phyloP scores from a whole-genome alignment of 2,113 vertebrate species.

The Dromiciops gliroides region DNA sequence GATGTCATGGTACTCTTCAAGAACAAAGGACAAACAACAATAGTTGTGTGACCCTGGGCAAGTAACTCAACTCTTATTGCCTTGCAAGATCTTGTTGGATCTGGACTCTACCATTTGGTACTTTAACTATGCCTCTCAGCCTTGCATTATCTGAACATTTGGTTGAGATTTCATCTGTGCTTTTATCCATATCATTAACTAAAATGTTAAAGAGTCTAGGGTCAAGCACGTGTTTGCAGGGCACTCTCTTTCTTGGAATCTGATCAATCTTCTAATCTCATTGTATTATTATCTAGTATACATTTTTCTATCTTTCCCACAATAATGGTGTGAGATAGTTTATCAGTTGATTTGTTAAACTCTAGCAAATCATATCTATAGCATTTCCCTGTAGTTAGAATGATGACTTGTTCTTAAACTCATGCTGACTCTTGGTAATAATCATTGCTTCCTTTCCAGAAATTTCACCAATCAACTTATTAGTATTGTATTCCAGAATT shows the following conservation, averaged over 20 bases:
- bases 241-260: background rate
- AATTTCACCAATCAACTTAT: no score
- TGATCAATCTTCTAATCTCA: background rate
- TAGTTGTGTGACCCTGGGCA: no score
- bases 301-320: background rate
- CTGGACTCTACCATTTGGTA: background rate
- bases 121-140: background rate
- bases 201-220: background rate
- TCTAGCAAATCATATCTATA: no score
- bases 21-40: no score
- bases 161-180: background rate
- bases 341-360: no score
- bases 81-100: background rate
- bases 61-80: no score
- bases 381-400: no score
- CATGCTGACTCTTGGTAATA: no score
- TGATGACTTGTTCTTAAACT: no score
- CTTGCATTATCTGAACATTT: background rate
- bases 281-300: background rate
- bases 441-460: no score
- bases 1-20: no score
- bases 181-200: background rate
- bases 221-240: background rate
- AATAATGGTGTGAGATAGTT: background rate
- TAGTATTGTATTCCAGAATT: no score